Evolutionary conservation across 2,113 vertebrate species (phyloP).

Genomic region (Aepyceros melampus): DNA sequence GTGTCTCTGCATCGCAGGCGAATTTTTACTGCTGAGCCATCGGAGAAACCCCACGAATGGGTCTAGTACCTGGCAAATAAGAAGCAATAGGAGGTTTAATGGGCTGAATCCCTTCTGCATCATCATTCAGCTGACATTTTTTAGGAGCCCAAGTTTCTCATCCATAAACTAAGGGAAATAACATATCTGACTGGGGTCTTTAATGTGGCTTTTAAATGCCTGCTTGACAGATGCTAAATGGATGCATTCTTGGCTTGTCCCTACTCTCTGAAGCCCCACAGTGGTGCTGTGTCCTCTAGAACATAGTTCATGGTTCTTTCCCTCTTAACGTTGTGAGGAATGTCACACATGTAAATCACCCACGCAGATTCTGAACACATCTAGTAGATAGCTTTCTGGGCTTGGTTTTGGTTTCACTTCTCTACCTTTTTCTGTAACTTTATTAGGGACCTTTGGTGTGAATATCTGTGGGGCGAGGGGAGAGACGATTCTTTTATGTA

Average conservation of each 20-base stretch:
- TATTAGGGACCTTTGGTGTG: neutral
- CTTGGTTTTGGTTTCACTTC: constrained; percentile 41
- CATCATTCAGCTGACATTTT: neutral
- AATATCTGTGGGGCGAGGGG: neutral
- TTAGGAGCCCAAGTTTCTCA: neutral
- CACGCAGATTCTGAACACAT: neutral
- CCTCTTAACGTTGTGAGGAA: constrained; percentile 17
- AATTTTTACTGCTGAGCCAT: neutral
- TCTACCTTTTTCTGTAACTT: neutral
- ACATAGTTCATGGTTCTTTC: neutral
- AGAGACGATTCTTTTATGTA: neutral
- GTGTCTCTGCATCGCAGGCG: neutral
- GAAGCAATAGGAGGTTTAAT: neutral
- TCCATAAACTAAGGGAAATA: neutral
- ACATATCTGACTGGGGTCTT: neutral
- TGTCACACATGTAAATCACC: neutral
- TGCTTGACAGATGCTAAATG: neutral
- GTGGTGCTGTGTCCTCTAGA: neutral
- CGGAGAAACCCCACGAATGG: neutral
- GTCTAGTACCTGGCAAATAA: neutral
- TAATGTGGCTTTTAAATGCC: neutral
- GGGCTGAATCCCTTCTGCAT: neutral
- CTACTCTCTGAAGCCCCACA: neutral
- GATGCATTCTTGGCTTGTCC: neutral
- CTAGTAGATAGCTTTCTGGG: neutral